A percentile compares a stretch with the other conserved stretches of the same genome.
phyloP scores from a whole-genome alignment of 2,797 vertebrate species.

The Anguilla anguilla region DNA sequence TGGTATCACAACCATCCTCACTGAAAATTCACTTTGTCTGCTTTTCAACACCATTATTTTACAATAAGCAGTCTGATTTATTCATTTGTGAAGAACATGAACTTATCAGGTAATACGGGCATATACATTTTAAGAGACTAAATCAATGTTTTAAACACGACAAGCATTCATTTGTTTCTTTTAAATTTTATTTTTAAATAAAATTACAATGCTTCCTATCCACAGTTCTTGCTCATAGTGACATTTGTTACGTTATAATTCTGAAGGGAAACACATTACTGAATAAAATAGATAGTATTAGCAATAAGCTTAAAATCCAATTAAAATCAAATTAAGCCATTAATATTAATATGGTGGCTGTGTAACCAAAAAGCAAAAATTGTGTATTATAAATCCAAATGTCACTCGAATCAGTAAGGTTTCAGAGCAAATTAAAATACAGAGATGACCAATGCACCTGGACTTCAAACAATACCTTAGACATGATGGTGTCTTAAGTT shows the following conservation, averaged over 20 bases:
- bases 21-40: no score
- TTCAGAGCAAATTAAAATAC: not conserved
- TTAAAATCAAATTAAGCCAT: not conserved
- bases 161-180: not conserved
- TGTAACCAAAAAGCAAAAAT: not conserved
- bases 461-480: not conserved
- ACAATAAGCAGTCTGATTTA: not conserved
- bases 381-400: not conserved
- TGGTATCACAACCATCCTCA: no score
- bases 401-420: not conserved
- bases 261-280: not conserved
- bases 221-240: not conserved
- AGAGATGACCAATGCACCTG: not conserved
- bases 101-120: not conserved
- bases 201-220: not conserved
- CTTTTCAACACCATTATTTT: no score
- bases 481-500: not conserved
- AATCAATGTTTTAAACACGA: not conserved
- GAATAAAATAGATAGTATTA: not conserved
- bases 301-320: not conserved
- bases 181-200: not conserved
- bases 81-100: not conserved
- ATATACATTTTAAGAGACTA: not conserved
- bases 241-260: not conserved
- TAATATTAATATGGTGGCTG: not conserved